A percentile compares a stretch with the other conserved stretches of the same genome.
These are phyloP conservation scores for Trematocara unimaculatum DNA, from an alignment of 2,113 vertebrate species.

Conservation along the genomic window DNA sequence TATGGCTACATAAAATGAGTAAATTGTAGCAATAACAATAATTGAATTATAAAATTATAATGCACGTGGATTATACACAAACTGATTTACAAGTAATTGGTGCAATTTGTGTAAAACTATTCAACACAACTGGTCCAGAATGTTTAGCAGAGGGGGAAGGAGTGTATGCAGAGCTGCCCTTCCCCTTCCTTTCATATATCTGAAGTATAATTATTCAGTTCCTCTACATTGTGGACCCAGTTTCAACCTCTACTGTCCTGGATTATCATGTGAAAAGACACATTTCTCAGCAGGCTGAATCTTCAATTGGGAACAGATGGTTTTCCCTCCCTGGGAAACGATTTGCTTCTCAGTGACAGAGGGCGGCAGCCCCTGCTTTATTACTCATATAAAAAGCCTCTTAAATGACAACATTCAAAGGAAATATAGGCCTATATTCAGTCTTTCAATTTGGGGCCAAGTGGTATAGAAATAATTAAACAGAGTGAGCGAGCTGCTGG, in stretches of 20 bases:
- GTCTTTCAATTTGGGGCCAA: conserved; percentile 60
- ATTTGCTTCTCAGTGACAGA: conserved; percentile 63
- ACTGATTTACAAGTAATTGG: conserved; percentile 6
- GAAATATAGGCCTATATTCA: conserved; percentile 69
- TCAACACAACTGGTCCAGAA: background rate
- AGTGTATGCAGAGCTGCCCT: background rate
- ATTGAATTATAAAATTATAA: background rate
- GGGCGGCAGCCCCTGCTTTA: conserved; percentile 59
- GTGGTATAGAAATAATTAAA: conserved; percentile 67
- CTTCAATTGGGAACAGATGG: conserved; percentile 70
- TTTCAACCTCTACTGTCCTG: conserved; percentile 53
- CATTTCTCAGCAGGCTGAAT: conserved; percentile 43
- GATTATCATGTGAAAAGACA: conserved; percentile 63
- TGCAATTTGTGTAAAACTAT: conserved; percentile 17
- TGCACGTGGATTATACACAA: background rate
- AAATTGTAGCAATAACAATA: background rate
- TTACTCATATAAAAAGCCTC: conserved; percentile 69
- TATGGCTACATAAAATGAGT: background rate
- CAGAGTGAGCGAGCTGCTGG: conserved; percentile 12
- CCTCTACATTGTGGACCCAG: conserved; percentile 26
- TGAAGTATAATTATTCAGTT: conserved; percentile 42
- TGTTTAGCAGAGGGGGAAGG: background rate
- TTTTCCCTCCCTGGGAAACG: conserved; percentile 63
- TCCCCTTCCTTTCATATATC: conserved; percentile 18
- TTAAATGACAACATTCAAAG: conserved; percentile 62